Evolutionary conservation across 92 coral and sea anemone species (phyloP).

Genomic region (Zoanthus gigantus): DNA sequence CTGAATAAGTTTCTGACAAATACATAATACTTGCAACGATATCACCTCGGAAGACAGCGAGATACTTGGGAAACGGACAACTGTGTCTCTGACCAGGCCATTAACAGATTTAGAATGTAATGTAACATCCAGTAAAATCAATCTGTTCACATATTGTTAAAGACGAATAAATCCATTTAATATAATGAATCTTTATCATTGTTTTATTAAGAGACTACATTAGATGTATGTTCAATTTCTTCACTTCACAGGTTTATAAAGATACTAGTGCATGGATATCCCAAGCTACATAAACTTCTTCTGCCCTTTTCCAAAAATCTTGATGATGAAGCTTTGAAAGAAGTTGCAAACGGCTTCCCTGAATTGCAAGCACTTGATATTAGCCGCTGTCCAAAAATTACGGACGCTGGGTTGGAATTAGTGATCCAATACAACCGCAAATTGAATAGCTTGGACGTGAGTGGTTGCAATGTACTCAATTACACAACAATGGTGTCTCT

Average conservation of each 20-base stretch:
- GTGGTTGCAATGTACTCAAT: constrained; percentile 28
- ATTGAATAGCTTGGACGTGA: constrained; percentile 30
- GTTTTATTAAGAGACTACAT: background rate
- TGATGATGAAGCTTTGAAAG: constrained; percentile 37
- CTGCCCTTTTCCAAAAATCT: constrained; percentile 32
- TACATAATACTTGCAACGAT: too few species aligned
- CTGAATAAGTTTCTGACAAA: too few species aligned
- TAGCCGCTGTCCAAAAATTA: constrained; percentile 37
- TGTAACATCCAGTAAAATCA: too few species aligned
- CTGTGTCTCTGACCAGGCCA: too few species aligned
- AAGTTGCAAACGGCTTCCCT: constrained; percentile 25
- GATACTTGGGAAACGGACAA: too few species aligned
- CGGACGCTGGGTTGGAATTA: constrained; percentile 36
- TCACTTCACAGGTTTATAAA: constrained; percentile 15
- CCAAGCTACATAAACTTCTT: constrained; percentile 10
- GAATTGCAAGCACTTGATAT: constrained; percentile 34
- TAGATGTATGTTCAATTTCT: background rate
- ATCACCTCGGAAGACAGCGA: too few species aligned
- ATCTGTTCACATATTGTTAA: too few species aligned
- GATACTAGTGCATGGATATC: background rate
- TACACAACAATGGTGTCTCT: constrained; percentile 16
- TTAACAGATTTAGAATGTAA: too few species aligned
- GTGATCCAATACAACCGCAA: constrained; percentile 27
- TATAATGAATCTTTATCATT: too few species aligned
- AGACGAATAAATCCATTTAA: too few species aligned